phyloP scores from a whole-genome alignment of 2,797 vertebrate genomes.

The Toxotes lorentzi region DNA sequence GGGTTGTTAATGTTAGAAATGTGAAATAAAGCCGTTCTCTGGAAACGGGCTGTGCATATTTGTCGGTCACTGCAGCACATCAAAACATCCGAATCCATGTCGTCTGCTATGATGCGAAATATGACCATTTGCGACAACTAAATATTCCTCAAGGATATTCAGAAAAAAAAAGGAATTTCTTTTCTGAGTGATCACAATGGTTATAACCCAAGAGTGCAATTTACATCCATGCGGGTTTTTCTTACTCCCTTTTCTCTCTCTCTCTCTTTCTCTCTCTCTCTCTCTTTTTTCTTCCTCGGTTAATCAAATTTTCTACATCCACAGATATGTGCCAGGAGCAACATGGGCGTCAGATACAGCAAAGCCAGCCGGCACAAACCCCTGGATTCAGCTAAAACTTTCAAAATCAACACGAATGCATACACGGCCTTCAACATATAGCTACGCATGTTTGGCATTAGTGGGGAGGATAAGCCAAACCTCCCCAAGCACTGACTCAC shows the following conservation, averaged over 20 bases:
- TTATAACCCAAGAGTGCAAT: conserved; percentile 29
- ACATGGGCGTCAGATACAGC: conserved; percentile 39
- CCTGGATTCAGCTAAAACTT: conserved; percentile 51
- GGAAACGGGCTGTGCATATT: conserved; percentile 53
- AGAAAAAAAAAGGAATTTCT: neutral
- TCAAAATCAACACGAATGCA: conserved; percentile 46
- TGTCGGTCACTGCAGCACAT: conserved; percentile 82
- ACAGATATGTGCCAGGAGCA: conserved; percentile 41
- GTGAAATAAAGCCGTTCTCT: conserved; percentile 38
- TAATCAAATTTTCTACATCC: conserved; percentile 71
- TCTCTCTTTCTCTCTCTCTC: neutral
- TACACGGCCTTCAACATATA: conserved; percentile 59
- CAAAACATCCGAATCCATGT: conserved; percentile 71
- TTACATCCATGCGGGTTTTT: conserved; percentile 39
- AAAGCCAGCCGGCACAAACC: conserved; percentile 9
- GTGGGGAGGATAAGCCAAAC: conserved; percentile 44
- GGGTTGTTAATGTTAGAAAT: neutral
- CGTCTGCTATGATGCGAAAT: conserved; percentile 38
- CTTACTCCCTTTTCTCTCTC: neutral
- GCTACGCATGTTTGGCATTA: conserved; percentile 62
- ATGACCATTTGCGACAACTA: conserved; percentile 33
- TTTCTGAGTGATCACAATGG: neutral
- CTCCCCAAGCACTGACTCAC: conserved; percentile 82
- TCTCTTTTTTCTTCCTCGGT: conserved; percentile 39
- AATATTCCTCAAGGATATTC: neutral